Evolutionary conservation across 2,888 invertebrate genomes (phyloP), one percentile per base, ranked within the genome.

Genomic region (Parapristionchus giblindavisi): DNA sequence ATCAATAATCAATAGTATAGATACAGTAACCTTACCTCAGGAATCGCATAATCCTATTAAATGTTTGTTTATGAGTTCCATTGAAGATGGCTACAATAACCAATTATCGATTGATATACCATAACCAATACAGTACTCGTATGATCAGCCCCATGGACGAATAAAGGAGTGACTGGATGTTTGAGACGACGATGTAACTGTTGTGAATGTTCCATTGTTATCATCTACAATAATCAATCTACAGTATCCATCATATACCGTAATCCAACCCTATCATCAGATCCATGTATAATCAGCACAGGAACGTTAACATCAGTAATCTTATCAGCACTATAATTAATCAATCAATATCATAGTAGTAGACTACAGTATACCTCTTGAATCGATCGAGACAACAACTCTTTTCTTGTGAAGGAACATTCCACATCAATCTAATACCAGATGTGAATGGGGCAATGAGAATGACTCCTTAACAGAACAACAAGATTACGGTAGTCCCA

Each of bases 381-480:
- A 84, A 84, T 11, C 78, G 77, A 74, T 84, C 84, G 27, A 78
- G 75, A 58, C 78, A 79, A 56, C 80, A 75, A 63, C 78, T 77
- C 43, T 75, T 66, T 54, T 76, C 75, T 56, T 76, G 40, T 34
- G 73, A 58, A 51, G 84, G 76, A 38, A 77, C 77, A n/a, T 72
- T 72, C 34, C 72, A 75, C 60, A 85, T 52, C 5, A 85, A 75
- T 43, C 84, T 61, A n/a, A 83, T 74, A 17, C 84, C 85, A 32
- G 82, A 82, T n/a, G 82, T 80, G 76, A 85, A 85, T 8, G 85
- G 84, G 6, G 85, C 85, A 51, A 85, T 73, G 51, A 85, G 79
- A 24, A 85, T 77, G 17, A 85, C 81, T 24, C 85, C 85, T 32
- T 34, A 21, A 52, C 11, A 8, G 43, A 65, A 0, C 6, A 27